Percentiles rank a stretch among this genome's conserved stretches.
These are phyloP conservation scores for Chaetodon trifasciatus DNA, from an alignment of 2,797 vertebrate species.

Conservation along the genomic window DNA sequence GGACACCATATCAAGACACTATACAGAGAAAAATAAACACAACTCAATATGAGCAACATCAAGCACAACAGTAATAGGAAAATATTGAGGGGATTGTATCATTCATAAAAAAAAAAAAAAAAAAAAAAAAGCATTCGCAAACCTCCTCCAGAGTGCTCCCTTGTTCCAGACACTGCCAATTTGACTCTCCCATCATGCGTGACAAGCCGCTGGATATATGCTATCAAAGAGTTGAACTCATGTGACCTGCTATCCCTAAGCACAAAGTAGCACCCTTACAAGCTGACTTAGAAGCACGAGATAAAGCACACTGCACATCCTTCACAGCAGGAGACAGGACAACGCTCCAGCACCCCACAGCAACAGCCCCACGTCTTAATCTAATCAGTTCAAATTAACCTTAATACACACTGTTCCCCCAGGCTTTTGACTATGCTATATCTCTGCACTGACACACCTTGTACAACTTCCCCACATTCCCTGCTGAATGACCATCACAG, in stretches of 20 bases:
- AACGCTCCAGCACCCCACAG: constrained; percentile 62
- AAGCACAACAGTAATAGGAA: constrained; percentile 22
- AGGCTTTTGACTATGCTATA: constrained; percentile 74
- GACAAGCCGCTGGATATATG: constrained; percentile 65
- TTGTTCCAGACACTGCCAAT: constrained; percentile 63
- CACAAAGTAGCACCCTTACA: constrained; percentile 52
- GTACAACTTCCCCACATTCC: constrained; percentile 68
- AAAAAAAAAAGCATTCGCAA: constrained; percentile 2
- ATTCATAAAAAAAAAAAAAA: constrained; percentile 40
- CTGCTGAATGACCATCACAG: constrained; percentile 68
- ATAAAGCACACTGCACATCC: constrained; percentile 60
- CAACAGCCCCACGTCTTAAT: constrained; percentile 79
- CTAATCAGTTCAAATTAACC: constrained; percentile 86
- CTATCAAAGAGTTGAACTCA: constrained; percentile 60
- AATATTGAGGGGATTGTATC: constrained; percentile 8
- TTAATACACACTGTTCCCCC: constrained; percentile 76
- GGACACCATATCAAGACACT: constrained; percentile 33
- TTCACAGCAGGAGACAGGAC: constrained; percentile 63
- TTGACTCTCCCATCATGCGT: constrained; percentile 66
- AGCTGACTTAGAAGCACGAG: constrained; percentile 54
- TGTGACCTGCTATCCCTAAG: constrained; percentile 57
- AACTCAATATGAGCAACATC: constrained; percentile 49
- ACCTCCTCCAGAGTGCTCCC: constrained; percentile 34
- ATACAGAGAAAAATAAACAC: constrained; percentile 30
- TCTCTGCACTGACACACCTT: constrained; percentile 81